A percentile compares a stretch with the other conserved stretches of the same genome.
Conservation (phyloP, 2,113 vertebrate genomes). For the Agelaius phoeniceus region DNA sequence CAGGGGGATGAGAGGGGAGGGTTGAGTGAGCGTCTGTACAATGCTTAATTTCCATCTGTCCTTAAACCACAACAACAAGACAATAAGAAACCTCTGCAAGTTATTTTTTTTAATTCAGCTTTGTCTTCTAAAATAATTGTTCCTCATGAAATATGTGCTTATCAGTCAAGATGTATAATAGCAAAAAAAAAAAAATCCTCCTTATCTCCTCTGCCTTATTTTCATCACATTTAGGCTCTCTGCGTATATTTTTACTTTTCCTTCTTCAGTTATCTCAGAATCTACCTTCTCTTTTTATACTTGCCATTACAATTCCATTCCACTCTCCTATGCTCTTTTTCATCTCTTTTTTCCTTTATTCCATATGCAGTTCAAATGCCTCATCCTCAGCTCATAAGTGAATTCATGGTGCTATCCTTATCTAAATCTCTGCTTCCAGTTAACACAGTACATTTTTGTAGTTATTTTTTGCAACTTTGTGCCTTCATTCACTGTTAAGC, state of each 20-base stretch:
- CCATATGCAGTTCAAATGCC: neutral
- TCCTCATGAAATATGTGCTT: neutral
- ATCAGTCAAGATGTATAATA: neutral
- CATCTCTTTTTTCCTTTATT: neutral
- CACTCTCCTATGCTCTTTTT: neutral
- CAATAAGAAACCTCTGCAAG: neutral
- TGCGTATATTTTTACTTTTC: neutral
- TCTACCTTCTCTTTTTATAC: neutral
- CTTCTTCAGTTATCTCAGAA: neutral
- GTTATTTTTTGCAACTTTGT: neutral
- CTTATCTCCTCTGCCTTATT: neutral
- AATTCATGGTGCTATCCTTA: neutral
- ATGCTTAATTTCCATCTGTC: neutral
- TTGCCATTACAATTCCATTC: neutral
- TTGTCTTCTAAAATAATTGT: neutral
- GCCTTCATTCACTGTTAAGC: neutral
- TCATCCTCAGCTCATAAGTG: neutral
- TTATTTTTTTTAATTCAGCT: neutral
- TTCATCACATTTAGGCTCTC: neutral
- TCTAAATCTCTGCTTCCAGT: neutral
- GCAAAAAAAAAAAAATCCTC: neutral
- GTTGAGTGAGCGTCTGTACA: fast-evolving
- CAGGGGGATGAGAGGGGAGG: too few relatives aligned
- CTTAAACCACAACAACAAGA: neutral
- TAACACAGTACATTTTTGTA: neutral